These are phyloP conservation scores for Siniperca knerii DNA, from an alignment of 2,113 vertebrate species.

Conservation along the genomic window DNA sequence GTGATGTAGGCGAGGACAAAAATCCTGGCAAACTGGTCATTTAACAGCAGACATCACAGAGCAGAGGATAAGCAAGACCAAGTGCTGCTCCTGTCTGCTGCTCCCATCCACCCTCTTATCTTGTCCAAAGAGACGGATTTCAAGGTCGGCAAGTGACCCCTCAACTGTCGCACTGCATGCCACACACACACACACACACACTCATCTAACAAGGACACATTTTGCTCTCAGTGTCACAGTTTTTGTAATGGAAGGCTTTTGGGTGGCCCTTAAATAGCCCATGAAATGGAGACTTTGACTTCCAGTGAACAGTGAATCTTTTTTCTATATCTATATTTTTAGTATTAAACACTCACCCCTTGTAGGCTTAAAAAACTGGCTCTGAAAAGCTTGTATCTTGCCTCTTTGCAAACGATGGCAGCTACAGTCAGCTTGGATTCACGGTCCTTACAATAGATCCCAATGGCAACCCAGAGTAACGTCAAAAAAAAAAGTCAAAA, in stretches of 20 bases:
- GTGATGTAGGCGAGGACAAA: conserved; percentile 42
- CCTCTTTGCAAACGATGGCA: background rate
- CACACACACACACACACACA: conserved; percentile 7
- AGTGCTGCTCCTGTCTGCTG: conserved; percentile 34
- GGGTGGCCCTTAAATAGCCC: background rate
- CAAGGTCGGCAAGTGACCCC: conserved; percentile 45
- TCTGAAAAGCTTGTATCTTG: background rate
- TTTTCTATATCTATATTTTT: background rate
- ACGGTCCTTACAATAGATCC: background rate
- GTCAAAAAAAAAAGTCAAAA: no score
- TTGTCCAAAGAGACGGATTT: conserved; percentile 35
- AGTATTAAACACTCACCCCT: background rate
- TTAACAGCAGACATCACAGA: conserved; percentile 50
- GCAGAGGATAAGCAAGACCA: conserved; percentile 24
- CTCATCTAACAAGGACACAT: conserved; percentile 29
- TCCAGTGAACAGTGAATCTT: background rate
- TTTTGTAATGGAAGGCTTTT: conserved; percentile 27
- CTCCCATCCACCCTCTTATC: conserved; percentile 38
- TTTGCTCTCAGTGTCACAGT: conserved; percentile 11
- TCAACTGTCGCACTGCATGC: conserved; percentile 8
- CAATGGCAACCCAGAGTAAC: no score
- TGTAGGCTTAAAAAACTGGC: background rate
- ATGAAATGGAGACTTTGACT: conserved; percentile 25
- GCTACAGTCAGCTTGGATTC: background rate
- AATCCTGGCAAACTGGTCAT: conserved; percentile 48